These are phyloP conservation scores for Caenorhabditis briggsae DNA, from an alignment of 1,140 invertebrate genomes.

Conservation along the genomic window DNA sequence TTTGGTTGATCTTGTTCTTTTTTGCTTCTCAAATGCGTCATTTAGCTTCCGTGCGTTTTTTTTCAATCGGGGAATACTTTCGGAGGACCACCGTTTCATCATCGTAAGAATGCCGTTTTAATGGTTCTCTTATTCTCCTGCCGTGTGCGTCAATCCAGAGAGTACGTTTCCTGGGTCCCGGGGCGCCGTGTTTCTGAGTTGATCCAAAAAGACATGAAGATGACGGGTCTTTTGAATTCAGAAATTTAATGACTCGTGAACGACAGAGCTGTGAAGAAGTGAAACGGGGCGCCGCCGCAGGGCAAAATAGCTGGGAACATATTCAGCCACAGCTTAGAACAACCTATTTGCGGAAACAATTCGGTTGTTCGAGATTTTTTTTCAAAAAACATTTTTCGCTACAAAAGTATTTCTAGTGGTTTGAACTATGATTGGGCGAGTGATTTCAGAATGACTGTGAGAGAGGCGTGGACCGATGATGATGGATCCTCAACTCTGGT, in stretches of 20 bases:
- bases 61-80: background rate
- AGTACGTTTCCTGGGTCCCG: slow-evolving; percentile 1
- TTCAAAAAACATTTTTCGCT: background rate
- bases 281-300: slow-evolving; percentile 7
- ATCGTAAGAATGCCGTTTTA: background rate
- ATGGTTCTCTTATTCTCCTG: background rate
- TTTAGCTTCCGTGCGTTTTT: background rate
- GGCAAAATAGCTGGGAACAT: slow-evolving; percentile 26
- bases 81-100: background rate
- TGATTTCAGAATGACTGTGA: background rate
- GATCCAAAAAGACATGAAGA: slow-evolving; percentile 28
- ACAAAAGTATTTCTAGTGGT: background rate
- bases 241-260: slow-evolving; percentile 53
- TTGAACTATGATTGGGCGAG: background rate
- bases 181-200: background rate
- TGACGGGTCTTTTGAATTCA: slow-evolving; percentile 1
- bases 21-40: background rate
- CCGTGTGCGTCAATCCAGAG: background rate
- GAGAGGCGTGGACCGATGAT: background rate
- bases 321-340: too few relatives aligned
- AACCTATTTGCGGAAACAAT: background rate
- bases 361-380: background rate
- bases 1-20: background rate
- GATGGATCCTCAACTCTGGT: too few relatives aligned
- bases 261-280: background rate